Conservation (phyloP, 2,113 vertebrate genomes). For the Entomyzon cyanotis region DNA sequence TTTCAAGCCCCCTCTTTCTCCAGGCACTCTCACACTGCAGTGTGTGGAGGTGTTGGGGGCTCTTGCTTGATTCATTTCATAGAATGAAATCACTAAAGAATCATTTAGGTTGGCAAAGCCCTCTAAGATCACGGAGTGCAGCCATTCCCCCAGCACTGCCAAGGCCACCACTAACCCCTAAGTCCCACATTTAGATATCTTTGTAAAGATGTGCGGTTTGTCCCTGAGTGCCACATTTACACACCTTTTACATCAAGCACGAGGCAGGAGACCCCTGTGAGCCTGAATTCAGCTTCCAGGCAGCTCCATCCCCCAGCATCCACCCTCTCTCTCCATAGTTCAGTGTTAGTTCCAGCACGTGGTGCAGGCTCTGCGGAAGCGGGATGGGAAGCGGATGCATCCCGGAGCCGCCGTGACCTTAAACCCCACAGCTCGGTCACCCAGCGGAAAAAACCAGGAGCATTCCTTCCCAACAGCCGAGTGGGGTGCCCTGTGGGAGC, state of each 20-base stretch:
- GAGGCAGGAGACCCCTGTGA: neutral
- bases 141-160: neutral
- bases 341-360: rapidly evolving
- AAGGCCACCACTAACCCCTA: neutral
- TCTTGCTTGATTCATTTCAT: neutral
- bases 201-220: no score
- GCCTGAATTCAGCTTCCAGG: neutral
- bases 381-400: neutral
- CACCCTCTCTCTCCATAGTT: rapidly evolving
- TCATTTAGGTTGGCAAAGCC: neutral
- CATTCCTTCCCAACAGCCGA: neutral
- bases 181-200: no score
- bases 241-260: rapidly evolving
- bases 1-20: neutral
- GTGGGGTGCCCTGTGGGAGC: neutral
- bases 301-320: neutral
- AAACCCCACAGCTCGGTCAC: neutral
- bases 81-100: neutral
- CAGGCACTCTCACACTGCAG: rapidly evolving
- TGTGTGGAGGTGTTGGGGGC: neutral
- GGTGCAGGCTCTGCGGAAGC: neutral
- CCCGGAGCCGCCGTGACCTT: neutral
- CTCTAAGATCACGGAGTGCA: neutral
- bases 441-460: rapidly evolving
- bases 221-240: neutral